Evolutionary conservation across 2,113 vertebrate genomes (phyloP), one percentile per base, ranked within the genome.

Genomic region (Microtus montanus): DNA sequence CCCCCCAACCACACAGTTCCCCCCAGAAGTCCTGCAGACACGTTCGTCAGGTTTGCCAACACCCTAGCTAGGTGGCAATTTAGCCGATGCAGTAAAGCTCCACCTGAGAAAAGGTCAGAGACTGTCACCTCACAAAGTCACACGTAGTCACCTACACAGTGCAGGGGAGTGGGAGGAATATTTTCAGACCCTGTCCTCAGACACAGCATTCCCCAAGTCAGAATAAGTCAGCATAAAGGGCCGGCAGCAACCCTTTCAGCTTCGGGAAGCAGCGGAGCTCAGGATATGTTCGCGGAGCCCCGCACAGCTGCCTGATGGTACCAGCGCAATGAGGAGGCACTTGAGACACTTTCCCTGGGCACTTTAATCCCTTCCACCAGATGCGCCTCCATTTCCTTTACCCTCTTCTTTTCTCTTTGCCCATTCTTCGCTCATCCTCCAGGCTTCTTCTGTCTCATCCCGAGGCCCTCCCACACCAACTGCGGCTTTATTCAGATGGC

Each of bases 371-470:
- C 82, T 96, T 35, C 94, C 19, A 89, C 92, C 89, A 97, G 95
- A 93, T 96, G 93, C 95, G 95, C 20, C 96, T 95, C 94, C 94
- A 24, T 86, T 91, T 90, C 92, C 74, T 91, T 49, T 70, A 66
- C 10, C 82, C 9, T 41, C 61, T 80, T 82, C 61, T 85, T 94
- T 95, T 92, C 89, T 93, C 75, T 87, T n/a, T 83, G 70, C 63
- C 77, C 17, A 58, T 88, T 90, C 80, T 95, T 83, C 75, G 71
- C 54, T 80, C 41, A 71, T 52, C 49, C 73, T 79, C 94, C 54
- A 92, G 35, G 71, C 83, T 90, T 88, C 7, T 68, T 90, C 80
- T 58, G 70, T 86, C 91, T 83, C 30, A 68, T 92, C 33, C 91
- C 47, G 28, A 68, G 63, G 61, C 64, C 68, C 87, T 86, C 79